Evolutionary conservation across 1,140 invertebrate species (phyloP).

Genomic region (Sycophila sp.): DNA sequence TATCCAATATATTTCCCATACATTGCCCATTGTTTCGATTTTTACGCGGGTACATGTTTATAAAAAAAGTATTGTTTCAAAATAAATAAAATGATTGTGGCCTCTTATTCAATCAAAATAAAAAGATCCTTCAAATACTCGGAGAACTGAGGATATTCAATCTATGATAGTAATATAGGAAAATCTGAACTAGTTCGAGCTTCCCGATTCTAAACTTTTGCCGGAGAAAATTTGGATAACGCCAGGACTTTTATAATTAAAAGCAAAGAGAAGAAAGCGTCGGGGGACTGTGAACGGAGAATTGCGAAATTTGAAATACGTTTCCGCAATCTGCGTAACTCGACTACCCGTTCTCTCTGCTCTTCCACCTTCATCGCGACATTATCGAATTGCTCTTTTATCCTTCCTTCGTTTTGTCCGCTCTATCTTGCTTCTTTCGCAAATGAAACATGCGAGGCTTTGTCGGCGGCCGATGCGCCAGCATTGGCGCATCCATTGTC

Average conservation of each 20-base stretch:
- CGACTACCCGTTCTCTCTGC: neutral
- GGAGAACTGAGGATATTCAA: too few relatives aligned
- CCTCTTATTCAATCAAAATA: too few relatives aligned
- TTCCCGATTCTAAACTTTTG: neutral
- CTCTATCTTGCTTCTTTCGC: neutral
- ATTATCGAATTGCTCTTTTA: conserved; percentile 4
- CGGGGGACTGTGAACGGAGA: neutral
- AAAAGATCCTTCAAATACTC: too few relatives aligned
- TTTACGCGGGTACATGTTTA: too few relatives aligned
- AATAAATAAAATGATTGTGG: too few relatives aligned
- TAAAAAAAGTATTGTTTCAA: too few relatives aligned
- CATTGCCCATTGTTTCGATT: too few relatives aligned
- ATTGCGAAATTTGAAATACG: conserved; percentile 30
- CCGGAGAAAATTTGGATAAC: conserved; percentile 7
- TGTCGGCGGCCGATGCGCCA: neutral
- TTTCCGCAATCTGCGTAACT: conserved; percentile 30
- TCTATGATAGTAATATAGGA: too few relatives aligned
- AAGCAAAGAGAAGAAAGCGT: neutral
- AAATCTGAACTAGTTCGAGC: too few relatives aligned
- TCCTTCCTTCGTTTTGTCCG: neutral
- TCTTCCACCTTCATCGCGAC: neutral
- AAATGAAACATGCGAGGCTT: neutral
- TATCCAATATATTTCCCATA: too few relatives aligned
- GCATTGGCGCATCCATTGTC: conserved; percentile 24
- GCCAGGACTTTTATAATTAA: conserved; percentile 27